These are phyloP conservation scores for Lagothrix lagotricha DNA, from an alignment of 2,797 vertebrate species.

Conservation along the genomic window DNA sequence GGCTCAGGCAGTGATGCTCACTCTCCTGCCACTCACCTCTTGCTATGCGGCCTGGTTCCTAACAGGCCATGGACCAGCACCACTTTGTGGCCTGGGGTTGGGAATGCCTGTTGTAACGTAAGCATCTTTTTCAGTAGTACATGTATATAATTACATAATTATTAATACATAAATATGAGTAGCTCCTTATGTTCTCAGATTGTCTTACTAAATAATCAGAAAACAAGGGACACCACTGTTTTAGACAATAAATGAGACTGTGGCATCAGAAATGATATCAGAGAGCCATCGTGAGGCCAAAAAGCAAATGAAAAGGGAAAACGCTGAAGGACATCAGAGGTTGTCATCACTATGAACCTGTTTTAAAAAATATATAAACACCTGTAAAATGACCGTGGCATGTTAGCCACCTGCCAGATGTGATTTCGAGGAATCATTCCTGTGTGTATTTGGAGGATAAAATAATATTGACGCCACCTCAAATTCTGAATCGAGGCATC, in stretches of 20 bases:
- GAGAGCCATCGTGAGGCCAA: accelerated
- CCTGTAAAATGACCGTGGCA: accelerated
- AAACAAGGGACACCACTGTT: not conserved
- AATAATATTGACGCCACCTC: accelerated
- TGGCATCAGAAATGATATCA: no score
- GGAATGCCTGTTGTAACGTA: not conserved
- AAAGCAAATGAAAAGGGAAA: no score
- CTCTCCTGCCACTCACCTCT: not conserved
- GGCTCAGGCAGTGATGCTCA: accelerated
- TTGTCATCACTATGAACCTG: accelerated
- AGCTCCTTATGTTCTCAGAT: not conserved
- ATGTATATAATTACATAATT: not conserved
- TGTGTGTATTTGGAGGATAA: not conserved
- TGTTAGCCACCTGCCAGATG: not conserved
- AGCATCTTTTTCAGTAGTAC: not conserved
- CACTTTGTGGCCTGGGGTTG: not conserved
- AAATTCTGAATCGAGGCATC: not conserved
- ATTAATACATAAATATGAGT: not conserved
- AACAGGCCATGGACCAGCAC: not conserved
- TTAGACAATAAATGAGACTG: no score
- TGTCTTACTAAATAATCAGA: not conserved
- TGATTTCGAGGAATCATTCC: no score
- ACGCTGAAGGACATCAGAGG: not conserved
- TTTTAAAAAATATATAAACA: not conserved
- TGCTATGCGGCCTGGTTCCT: not conserved